Conservation (phyloP, 2,797 vertebrate species). For the Poecilia velifera region DNA sequence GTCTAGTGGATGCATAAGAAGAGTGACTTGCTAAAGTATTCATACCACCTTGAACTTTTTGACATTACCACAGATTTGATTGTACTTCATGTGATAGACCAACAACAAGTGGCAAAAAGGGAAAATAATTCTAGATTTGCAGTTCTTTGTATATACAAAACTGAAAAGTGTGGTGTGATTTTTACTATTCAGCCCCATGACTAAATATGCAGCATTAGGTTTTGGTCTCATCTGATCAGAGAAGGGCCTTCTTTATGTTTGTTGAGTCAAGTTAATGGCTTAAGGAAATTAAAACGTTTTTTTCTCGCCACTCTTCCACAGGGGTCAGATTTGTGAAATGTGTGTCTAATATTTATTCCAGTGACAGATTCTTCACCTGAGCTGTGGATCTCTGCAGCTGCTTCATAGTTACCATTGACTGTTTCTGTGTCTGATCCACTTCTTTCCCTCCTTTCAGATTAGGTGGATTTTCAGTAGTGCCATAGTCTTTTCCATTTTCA, state of each 20-base stretch:
- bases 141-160: neutral
- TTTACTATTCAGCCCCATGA: neutral
- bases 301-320: neutral
- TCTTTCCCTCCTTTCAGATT: neutral
- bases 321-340: neutral
- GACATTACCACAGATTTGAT: neutral
- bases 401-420: neutral
- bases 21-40: neutral
- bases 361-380: neutral
- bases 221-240: neutral
- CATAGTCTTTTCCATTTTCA: neutral
- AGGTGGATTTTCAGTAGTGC: neutral
- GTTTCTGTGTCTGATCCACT: neutral
- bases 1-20: neutral
- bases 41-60: neutral
- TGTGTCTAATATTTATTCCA: neutral
- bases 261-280: neutral
- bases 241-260: neutral
- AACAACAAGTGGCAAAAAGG: neutral
- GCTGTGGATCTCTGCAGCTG: neutral
- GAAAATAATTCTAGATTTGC: neutral
- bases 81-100: neutral
- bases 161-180: neutral
- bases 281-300: neutral
- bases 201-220: neutral